phyloP scores from a whole-genome alignment of 2,888 invertebrate species.

The Drosophila ochracea region DNA sequence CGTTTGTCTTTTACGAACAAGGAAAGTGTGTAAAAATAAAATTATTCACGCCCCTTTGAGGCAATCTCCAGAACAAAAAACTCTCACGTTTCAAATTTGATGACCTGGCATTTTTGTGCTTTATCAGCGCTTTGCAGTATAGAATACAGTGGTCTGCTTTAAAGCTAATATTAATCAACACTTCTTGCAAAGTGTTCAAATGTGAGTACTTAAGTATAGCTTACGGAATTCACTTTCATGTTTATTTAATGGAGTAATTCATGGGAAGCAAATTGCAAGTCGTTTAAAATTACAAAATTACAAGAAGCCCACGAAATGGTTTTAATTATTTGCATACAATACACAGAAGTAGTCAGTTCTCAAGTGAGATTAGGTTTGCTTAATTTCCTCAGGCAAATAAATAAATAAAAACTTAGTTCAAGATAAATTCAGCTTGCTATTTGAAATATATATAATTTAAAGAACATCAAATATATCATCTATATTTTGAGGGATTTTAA shows the following conservation, averaged over 20 bases:
- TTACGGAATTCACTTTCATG: conserved; percentile 15
- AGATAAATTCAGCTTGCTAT: background rate
- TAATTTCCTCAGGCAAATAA: conserved; percentile 2
- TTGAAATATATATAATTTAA: background rate
- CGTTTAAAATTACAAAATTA: conserved; percentile 15
- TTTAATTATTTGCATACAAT: conserved; percentile 33
- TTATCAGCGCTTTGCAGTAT: conserved; percentile 55
- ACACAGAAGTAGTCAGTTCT: background rate
- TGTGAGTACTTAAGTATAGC: conserved; percentile 5
- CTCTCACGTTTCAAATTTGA: conserved; percentile 65
- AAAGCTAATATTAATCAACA: conserved; percentile 36
- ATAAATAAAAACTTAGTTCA: background rate
- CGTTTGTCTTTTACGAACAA: conserved; percentile 18
- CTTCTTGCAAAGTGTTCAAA: background rate
- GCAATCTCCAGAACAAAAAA: conserved; percentile 31
- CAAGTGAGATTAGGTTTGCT: conserved; percentile 9
- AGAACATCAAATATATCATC: background rate
- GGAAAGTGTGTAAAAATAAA: background rate
- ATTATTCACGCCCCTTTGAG: conserved; percentile 18
- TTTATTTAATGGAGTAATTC: conserved; percentile 23
- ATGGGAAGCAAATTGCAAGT: conserved; percentile 30
- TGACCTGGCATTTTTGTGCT: conserved; percentile 49
- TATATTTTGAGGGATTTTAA: too few relatives aligned
- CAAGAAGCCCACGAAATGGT: conserved; percentile 12
- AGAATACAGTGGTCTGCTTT: conserved; percentile 26